A percentile compares a stretch with the other conserved stretches of the same genome.
Evolutionary conservation across 2,797 vertebrate species (phyloP).

Genomic region (Nyctalus aviator): DNA sequence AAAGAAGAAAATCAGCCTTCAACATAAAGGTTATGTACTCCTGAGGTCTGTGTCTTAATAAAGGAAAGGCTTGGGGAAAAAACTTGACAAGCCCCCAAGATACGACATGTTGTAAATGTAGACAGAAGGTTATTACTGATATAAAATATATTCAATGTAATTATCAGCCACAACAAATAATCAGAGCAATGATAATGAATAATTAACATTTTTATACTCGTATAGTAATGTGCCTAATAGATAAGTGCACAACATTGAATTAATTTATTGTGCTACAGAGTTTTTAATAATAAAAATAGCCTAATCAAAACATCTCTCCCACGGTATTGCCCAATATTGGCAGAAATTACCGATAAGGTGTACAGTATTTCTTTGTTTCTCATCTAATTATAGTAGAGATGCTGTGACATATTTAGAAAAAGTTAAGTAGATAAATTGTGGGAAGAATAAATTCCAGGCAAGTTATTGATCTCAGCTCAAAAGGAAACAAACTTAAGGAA

Average conservation of each 20-base stretch:
- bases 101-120: slow-evolving; percentile 92
- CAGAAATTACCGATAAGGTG: slow-evolving; percentile 85
- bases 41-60: slow-evolving; percentile 96
- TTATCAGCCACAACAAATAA: slow-evolving; percentile 99
- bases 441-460: slow-evolving; percentile 54
- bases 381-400: slow-evolving; percentile 73
- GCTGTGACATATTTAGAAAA: slow-evolving; percentile 75
- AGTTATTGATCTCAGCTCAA: slow-evolving; percentile 52
- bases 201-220: slow-evolving; percentile 98
- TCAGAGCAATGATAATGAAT: slow-evolving; percentile 97
- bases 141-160: slow-evolving; percentile 96
- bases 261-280: slow-evolving; percentile 89
- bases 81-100: slow-evolving; percentile 96
- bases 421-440: slow-evolving; percentile 5
- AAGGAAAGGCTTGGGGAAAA: slow-evolving; percentile 92
- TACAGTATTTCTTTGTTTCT: slow-evolving; percentile 85
- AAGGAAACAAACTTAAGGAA: slow-evolving; percentile 39
- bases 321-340: slow-evolving; percentile 84
- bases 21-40: slow-evolving; percentile 96
- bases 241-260: slow-evolving; percentile 90
- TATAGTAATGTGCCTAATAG: slow-evolving; percentile 90
- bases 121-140: slow-evolving; percentile 99
- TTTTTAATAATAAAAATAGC: slow-evolving; percentile 91
- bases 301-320: slow-evolving; percentile 87
- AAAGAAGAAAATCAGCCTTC: slow-evolving; percentile 92